phyloP scores from a whole-genome alignment of 2,113 vertebrate species.

The Coracopsis vasa region DNA sequence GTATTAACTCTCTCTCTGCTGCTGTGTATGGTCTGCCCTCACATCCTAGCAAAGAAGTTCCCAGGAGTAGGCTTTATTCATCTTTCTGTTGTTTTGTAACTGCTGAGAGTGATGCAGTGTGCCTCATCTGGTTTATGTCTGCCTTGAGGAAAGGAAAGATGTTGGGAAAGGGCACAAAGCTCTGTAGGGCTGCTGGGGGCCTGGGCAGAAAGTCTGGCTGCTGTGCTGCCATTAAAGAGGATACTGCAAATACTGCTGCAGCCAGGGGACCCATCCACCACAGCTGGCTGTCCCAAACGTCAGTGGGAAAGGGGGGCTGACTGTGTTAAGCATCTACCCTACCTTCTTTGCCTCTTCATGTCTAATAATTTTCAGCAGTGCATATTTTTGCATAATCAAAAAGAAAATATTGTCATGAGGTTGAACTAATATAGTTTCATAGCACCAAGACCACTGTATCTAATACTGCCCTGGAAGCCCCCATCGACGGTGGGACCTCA shows the following conservation, averaged over 20 bases:
- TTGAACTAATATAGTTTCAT: neutral
- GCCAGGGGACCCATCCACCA: neutral
- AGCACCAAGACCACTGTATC: neutral
- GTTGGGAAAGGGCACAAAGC: neutral
- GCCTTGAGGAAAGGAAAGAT: neutral
- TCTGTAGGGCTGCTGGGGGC: neutral
- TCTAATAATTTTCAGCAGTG: neutral
- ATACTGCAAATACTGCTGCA: neutral
- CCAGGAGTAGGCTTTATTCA: neutral
- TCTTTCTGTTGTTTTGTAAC: neutral
- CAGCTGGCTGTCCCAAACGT: neutral
- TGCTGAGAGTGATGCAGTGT: neutral
- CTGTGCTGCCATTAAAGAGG: neutral
- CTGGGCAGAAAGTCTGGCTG: neutral
- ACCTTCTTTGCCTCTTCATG: neutral
- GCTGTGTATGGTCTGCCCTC: neutral
- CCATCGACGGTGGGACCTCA: neutral
- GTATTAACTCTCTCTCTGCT: neutral
- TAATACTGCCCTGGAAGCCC: neutral
- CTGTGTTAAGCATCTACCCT: neutral
- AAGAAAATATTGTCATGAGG: neutral
- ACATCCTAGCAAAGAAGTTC: neutral
- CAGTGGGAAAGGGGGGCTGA: neutral
- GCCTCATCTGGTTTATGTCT: neutral
- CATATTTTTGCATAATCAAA: neutral